phyloP scores from a whole-genome alignment of 2,113 vertebrate genomes.

The Neodon shergylaensis region DNA sequence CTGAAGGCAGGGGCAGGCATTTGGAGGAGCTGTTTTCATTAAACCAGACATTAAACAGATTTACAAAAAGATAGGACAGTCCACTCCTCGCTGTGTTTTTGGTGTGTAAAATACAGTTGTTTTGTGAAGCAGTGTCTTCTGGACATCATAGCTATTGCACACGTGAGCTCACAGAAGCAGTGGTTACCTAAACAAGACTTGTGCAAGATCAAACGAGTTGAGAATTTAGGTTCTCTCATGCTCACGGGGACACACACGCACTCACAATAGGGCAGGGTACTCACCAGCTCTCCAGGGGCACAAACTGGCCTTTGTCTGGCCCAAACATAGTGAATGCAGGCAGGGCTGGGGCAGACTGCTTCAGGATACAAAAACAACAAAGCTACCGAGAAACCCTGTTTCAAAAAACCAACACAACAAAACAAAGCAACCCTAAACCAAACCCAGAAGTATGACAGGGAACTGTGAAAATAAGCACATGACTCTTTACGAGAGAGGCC shows the following conservation, averaged over 20 bases:
- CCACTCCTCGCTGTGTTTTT: neutral
- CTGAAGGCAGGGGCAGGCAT: neutral
- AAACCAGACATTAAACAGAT: conserved; percentile 6
- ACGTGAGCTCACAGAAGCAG: neutral
- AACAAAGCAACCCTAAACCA: too few relatives aligned
- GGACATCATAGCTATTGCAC: neutral
- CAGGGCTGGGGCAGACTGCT: neutral
- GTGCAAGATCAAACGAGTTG: neutral
- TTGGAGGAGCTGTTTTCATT: conserved; percentile 33
- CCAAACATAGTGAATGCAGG: neutral
- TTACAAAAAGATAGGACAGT: conserved; percentile 46
- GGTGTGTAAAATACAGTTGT: conserved; percentile 5
- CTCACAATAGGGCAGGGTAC: neutral
- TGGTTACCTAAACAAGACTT: neutral
- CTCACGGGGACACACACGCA: neutral
- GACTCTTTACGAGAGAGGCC: neutral
- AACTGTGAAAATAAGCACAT: neutral
- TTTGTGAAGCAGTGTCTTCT: neutral
- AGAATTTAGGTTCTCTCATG: neutral
- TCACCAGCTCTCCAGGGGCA: neutral
- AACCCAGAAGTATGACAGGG: neutral
- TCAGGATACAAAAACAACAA: neutral
- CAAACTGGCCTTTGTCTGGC: neutral
- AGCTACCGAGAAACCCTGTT: too few relatives aligned
- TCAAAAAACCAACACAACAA: too few relatives aligned